A percentile compares a stretch with the other conserved stretches of the same genome.
These are phyloP conservation scores for Fragum sueziense DNA, from an alignment of 2,888 invertebrate genomes.

Conservation along the genomic window DNA sequence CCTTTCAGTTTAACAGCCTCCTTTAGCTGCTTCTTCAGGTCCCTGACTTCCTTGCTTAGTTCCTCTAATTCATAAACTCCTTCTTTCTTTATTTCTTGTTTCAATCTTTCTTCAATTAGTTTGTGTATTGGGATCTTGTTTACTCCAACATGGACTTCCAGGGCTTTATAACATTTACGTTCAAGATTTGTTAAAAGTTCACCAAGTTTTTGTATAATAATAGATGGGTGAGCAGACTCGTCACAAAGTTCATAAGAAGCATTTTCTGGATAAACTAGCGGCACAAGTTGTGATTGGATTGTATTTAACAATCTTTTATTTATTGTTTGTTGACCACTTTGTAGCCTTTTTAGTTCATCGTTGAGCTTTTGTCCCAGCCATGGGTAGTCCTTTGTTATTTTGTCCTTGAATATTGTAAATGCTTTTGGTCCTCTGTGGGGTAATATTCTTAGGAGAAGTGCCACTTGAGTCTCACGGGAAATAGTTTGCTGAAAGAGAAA, in stretches of 20 bases:
- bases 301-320: slow-evolving; percentile 48
- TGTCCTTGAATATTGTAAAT: slow-evolving; percentile 67
- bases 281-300: slow-evolving; percentile 48
- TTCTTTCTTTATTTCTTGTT: slow-evolving; percentile 49
- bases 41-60: slow-evolving; percentile 50
- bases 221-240: slow-evolving; percentile 50
- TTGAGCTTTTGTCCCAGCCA: slow-evolving; percentile 68
- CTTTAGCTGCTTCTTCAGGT: slow-evolving; percentile 51
- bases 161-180: slow-evolving; percentile 52
- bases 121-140: slow-evolving; percentile 59
- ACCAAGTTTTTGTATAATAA: slow-evolving; percentile 55
- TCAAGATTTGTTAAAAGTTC: slow-evolving; percentile 51
- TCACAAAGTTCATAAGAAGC: slow-evolving; percentile 34
- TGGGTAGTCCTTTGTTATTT: slow-evolving; percentile 68
- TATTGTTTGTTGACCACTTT: slow-evolving; percentile 53
- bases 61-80: slow-evolving; percentile 35
- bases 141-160: slow-evolving; percentile 33
- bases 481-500: slow-evolving; percentile 61
- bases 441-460: slow-evolving; percentile 65
- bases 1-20: slow-evolving; percentile 58
- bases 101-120: slow-evolving; percentile 62
- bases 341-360: slow-evolving; percentile 56
- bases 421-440: slow-evolving; percentile 70
- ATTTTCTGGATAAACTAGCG: slow-evolving; percentile 42
- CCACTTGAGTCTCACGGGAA: slow-evolving; percentile 66